Evolutionary conservation across 2,797 vertebrate species (phyloP).

Genomic region (Parauchenoglanis punctatus): DNA sequence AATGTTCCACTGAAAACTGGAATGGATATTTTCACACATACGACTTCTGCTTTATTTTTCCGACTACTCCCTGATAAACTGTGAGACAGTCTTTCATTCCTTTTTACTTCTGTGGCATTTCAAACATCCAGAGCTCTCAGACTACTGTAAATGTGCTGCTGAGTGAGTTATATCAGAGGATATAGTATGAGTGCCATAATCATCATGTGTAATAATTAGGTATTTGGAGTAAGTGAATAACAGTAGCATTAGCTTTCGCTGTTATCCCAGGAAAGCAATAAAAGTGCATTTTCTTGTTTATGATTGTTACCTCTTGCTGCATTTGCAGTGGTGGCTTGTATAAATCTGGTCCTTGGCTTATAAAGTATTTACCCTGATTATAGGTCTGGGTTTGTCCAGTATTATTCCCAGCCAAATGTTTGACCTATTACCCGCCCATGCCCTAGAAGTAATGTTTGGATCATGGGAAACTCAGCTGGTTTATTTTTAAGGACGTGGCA

Average conservation of each 20-base stretch:
- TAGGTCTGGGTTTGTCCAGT: slow-evolving; percentile 13
- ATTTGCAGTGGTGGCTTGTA: neutral
- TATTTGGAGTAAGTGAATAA: neutral
- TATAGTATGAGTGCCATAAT: neutral
- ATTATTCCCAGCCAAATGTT: slow-evolving; percentile 17
- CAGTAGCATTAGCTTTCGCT: neutral
- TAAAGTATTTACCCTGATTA: slow-evolving; percentile 8
- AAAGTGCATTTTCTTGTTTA: neutral
- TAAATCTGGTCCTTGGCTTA: neutral
- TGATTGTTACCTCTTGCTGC: neutral
- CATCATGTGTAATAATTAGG: neutral
- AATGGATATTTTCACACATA: slow-evolving; percentile 62
- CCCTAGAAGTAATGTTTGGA: slow-evolving; percentile 40
- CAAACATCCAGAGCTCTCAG: slow-evolving; percentile 57
- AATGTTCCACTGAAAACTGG: slow-evolving; percentile 57
- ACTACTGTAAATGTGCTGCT: slow-evolving; percentile 42
- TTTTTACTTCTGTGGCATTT: slow-evolving; percentile 61
- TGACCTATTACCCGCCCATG: slow-evolving; percentile 18
- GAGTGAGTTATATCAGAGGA: slow-evolving; percentile 6
- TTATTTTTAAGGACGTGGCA: slow-evolving; percentile 58
- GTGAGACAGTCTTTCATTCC: slow-evolving; percentile 46
- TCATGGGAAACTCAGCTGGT: slow-evolving; percentile 40
- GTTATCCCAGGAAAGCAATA: neutral
- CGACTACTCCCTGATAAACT: slow-evolving; percentile 40
- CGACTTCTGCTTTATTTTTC: slow-evolving; percentile 38